Evolutionary conservation across 2,797 vertebrate genomes (phyloP), one percentile per base, ranked within the genome.

Genomic region (Gambusia yucatana): DNA sequence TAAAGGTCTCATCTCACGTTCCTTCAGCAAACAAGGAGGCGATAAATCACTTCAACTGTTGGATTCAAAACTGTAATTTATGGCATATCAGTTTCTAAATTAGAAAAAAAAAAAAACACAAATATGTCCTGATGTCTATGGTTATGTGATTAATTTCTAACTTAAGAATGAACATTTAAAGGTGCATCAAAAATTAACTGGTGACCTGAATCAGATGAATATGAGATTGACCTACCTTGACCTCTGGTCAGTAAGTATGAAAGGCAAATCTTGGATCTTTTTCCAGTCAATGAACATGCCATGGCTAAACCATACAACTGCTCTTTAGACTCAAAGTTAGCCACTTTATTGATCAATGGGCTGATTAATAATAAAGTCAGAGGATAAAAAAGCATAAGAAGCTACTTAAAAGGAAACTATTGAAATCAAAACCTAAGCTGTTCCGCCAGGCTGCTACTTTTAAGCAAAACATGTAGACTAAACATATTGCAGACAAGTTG

Each of bases 1-100:
- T 44, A 88, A 50, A 84, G 83, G 81, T 86, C 87, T 41, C 50
- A 82, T 83, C 72, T 79, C 78, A 82, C 39, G 39, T 43, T 76
- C 39, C 76, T 78, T 72, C 72, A 82, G 73, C 59, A 52, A 25
- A 4, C 70, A 78, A 6, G 28, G 77, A 50, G 76, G 39, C 47
- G 59, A 82, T 44, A 67, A 76, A 72, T 77, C 76, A 43, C 25
- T 25, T 82, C 20, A 33, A 28, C 65, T 28, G 63, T 22, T 73
- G 47, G 57, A 28, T 72, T 73, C 39, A 61, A 59, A 75, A 33
- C 10, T 48, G 30, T 61, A 48, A 79, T 73, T 16, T 63, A 22
- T 48, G n/a, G 67, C 55, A 75, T 30, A 39, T 33, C 39, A 47
- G 33, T 47, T 57, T 59, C 72, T 47, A 47, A 30, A 70, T 44